Evolutionary conservation across 1,140 invertebrate genomes (phyloP), one percentile per base, ranked within the genome.

Genomic region (Scaptodrosophila lebanonensis): DNA sequence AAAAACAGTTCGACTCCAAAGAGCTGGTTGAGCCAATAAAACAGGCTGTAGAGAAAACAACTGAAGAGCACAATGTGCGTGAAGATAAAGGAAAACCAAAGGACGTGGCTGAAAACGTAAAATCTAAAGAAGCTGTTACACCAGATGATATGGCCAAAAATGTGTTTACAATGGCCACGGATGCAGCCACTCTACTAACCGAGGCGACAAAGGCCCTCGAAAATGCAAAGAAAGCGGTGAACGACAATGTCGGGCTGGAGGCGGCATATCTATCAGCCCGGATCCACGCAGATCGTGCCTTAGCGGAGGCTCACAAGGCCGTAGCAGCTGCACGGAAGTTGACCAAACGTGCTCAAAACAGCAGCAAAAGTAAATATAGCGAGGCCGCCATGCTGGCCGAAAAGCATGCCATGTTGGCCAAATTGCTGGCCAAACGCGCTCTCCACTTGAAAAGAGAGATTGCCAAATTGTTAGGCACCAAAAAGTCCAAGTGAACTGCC

Each of bases 341-440:
- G 15, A 25, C 51, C 18, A 27, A 60, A 13, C 65, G 52, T 9
- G 38, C 38, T 0, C 38, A 16, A 15, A 9, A 22, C 5, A 5
- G 25, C 11, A 2, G 13, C 0, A 30, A 33, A 0, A 16, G 33
- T 6, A n/a, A 56, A 2, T 50, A 61, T n/a, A 5, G 29, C 1
- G 43, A 62, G 3, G 30, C 63, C 0, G 4, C 49, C n/a, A 57
- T 40, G 0, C 45, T 66, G 53, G 60, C 72, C 40, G 53, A 82
- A 13, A 82, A 82, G 50, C 69, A 82, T 39, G 33, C 62, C 1
- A 4, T 38, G 11, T n/a, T 82, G 47, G 75, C 69, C 35, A 59
- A 70, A 29, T 15, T 70, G 12, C 2, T 82, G 32, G 66, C 49
- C 18, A 44, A 30, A 15, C 75, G 62, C 4, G 76, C 75, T 4